Evolutionary conservation across 2,113 vertebrate species (phyloP).

Genomic region (Gobiocypris rarus): DNA sequence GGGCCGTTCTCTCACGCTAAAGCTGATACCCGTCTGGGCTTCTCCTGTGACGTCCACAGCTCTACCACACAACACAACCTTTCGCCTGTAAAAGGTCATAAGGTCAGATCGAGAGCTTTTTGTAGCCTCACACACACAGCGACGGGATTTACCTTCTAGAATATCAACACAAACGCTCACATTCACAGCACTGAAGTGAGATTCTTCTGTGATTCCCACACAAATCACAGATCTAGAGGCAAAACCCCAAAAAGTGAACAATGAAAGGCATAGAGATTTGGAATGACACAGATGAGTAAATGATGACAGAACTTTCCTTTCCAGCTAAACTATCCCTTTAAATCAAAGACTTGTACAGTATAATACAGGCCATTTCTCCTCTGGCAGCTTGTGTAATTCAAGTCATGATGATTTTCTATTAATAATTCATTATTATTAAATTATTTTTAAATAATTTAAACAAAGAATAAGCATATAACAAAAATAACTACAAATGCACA

Average conservation of each 20-base stretch:
- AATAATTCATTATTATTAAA: background rate
- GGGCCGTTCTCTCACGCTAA: constrained; percentile 45
- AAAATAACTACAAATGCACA: background rate
- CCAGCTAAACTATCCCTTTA: background rate
- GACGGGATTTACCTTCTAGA: constrained; percentile 17
- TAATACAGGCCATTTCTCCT: too few relatives aligned
- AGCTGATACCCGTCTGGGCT: constrained; percentile 49
- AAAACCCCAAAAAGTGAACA: background rate
- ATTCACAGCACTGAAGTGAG: background rate
- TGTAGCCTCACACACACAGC: too few relatives aligned
- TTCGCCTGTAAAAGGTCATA: background rate
- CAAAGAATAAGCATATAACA: too few relatives aligned
- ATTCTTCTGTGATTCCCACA: background rate
- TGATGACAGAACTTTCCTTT: background rate
- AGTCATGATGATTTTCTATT: too few relatives aligned
- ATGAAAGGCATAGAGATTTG: background rate
- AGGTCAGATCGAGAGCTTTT: background rate
- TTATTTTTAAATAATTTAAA: background rate
- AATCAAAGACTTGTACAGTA: too few relatives aligned
- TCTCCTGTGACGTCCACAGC: constrained; percentile 33
- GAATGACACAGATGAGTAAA: background rate
- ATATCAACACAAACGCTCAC: background rate
- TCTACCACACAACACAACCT: background rate
- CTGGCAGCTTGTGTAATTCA: too few relatives aligned
- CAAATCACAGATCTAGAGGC: background rate